A percentile compares a stretch with the other conserved stretches of the same genome.
phyloP scores from a whole-genome alignment of 2,113 vertebrate genomes.

The Cavia porcellus region DNA sequence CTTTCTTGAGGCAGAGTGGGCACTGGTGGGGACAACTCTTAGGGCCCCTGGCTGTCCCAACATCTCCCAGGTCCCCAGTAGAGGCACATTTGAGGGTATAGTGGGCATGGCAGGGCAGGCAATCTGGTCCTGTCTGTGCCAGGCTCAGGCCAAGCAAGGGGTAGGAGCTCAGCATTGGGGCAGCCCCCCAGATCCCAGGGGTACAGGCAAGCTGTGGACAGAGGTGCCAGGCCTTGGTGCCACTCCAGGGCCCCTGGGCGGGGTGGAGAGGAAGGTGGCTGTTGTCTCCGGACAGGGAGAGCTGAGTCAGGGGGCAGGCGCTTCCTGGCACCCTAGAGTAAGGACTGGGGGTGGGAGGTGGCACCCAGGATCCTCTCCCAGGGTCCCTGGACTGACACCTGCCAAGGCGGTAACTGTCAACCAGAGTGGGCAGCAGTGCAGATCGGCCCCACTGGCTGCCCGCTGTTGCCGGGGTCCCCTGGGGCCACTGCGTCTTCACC shows the following conservation, averaged over 20 bases:
- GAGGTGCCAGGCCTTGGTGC: not conserved
- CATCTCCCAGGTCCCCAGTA: not conserved
- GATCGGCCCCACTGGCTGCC: not conserved
- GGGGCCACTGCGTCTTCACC: not conserved
- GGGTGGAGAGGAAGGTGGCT: not conserved
- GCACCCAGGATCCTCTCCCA: not conserved
- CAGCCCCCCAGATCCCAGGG: not conserved
- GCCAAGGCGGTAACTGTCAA: not conserved
- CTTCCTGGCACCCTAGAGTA: not conserved
- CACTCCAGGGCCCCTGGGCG: not conserved
- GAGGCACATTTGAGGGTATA: too few relatives aligned
- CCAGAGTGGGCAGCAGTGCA: not conserved
- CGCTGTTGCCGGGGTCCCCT: not conserved
- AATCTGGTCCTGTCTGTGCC: not conserved
- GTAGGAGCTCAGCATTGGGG: not conserved
- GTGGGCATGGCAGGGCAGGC: rapidly evolving
- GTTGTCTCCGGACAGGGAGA: slow-evolving; percentile 25
- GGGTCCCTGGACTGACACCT: not conserved
- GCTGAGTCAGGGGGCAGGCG: slow-evolving; percentile 67
- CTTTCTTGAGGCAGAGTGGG: not conserved
- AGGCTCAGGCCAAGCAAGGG: not conserved
- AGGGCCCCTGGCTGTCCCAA: not conserved
- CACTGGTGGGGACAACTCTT: not conserved
- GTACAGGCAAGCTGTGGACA: not conserved
- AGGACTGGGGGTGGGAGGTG: not conserved